Evolutionary conservation across 1,140 invertebrate genomes (phyloP).

Genomic region (Dysdera silvatica): DNA sequence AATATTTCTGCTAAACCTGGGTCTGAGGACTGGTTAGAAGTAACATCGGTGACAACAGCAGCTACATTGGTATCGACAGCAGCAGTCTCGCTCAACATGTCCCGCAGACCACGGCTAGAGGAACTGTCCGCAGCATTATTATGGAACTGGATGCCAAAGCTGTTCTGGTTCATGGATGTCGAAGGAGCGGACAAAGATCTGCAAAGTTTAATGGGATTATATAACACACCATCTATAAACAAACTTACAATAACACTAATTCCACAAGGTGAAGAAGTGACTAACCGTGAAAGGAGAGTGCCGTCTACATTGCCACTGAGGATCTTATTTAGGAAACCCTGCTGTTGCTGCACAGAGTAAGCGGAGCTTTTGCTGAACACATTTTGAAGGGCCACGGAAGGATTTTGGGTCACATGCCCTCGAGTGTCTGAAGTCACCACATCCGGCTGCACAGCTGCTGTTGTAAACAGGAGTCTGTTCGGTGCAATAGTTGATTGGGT

Average conservation of each 20-base stretch:
- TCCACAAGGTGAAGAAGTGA: no score
- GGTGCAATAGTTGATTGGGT: constrained; percentile 1
- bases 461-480: neutral
- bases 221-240: no score
- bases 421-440: constrained; percentile 20
- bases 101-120: no score
- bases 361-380: neutral
- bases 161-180: no score
- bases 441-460: constrained; percentile 8
- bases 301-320: neutral
- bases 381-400: neutral
- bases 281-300: neutral
- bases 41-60: no score
- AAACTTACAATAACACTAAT: no score
- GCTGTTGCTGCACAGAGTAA: neutral
- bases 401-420: constrained; percentile 11
- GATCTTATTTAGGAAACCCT: neutral
- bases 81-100: no score
- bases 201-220: no score
- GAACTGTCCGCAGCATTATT: no score
- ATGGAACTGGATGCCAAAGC: no score
- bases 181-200: no score
- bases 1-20: constrained; percentile 68
- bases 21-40: constrained; percentile 49
- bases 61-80: no score